These are phyloP conservation scores for Neogale vison DNA, from an alignment of 2,113 vertebrate genomes.

Conservation along the genomic window DNA sequence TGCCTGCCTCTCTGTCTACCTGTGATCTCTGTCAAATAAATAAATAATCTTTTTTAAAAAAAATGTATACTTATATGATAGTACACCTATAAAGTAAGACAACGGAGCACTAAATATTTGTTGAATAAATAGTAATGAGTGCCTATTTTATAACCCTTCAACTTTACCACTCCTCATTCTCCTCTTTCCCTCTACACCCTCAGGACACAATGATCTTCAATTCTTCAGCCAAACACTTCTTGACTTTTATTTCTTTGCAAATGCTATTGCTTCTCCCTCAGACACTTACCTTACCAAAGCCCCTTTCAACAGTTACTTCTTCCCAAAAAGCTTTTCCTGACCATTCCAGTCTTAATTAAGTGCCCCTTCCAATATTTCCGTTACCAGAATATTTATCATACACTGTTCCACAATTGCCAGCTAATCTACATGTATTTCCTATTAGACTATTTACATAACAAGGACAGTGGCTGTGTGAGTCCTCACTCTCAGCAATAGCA, in stretches of 20 bases:
- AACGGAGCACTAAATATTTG: neutral
- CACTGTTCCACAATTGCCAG: neutral
- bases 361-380: neutral
- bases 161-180: neutral
- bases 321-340: neutral
- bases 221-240: neutral
- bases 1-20: too few relatives aligned
- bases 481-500: neutral
- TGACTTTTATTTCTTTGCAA: constrained; percentile 36
- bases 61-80: neutral
- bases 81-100: neutral
- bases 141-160: neutral
- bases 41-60: neutral
- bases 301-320: constrained; percentile 6
- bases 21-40: too few relatives aligned
- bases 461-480: neutral
- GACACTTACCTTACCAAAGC: neutral
- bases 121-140: constrained; percentile 40
- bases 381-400: neutral
- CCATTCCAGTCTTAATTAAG: neutral
- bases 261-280: neutral
- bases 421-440: neutral
- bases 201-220: neutral
- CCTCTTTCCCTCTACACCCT: neutral
- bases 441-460: neutral